phyloP scores from a whole-genome alignment of 2,888 invertebrate species.

The Troides oblongomaculatus region DNA sequence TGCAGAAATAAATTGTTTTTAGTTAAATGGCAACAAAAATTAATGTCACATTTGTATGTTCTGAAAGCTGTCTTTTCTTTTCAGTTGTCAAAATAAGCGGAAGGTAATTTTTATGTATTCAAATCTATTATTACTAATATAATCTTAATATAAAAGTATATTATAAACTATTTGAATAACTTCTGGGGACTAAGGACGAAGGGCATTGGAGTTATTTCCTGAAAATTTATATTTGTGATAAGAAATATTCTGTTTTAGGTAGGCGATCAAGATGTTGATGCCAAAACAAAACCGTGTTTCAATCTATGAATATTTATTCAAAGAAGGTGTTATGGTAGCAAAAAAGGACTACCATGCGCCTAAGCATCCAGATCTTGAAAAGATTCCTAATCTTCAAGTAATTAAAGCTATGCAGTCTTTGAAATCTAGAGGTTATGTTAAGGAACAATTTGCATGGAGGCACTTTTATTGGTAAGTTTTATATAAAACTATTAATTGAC shows the following conservation, averaged over 20 bases:
- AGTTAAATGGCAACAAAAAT: constrained; percentile 16
- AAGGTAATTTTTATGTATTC: constrained; percentile 44
- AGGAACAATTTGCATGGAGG: constrained; percentile 99
- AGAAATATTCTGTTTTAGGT: constrained; percentile 62
- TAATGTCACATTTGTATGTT: constrained; percentile 16
- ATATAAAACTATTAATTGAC: neutral
- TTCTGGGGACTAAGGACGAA: too few species aligned
- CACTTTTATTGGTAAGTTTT: constrained; percentile 95
- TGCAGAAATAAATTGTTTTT: too few species aligned
- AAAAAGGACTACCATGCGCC: constrained; percentile 99
- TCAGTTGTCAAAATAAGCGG: constrained; percentile 52
- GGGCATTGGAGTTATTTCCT: constrained; percentile 26
- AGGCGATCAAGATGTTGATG: constrained; percentile 97
- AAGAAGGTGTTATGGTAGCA: constrained; percentile 99
- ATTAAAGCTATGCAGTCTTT: constrained; percentile 98
- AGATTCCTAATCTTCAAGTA: constrained; percentile 98
- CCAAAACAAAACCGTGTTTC: constrained; percentile 97
- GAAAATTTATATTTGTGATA: constrained; percentile 46
- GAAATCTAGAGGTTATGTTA: constrained; percentile 98
- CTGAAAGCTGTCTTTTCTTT: constrained; percentile 41
- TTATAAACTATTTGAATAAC: neutral
- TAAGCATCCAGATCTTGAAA: constrained; percentile 97
- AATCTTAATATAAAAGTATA: constrained; percentile 13
- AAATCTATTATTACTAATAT: constrained; percentile 25
- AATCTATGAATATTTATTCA: constrained; percentile 98